phyloP scores from a whole-genome alignment of 1,140 invertebrate species.

The Panagrolaimus sp. region DNA sequence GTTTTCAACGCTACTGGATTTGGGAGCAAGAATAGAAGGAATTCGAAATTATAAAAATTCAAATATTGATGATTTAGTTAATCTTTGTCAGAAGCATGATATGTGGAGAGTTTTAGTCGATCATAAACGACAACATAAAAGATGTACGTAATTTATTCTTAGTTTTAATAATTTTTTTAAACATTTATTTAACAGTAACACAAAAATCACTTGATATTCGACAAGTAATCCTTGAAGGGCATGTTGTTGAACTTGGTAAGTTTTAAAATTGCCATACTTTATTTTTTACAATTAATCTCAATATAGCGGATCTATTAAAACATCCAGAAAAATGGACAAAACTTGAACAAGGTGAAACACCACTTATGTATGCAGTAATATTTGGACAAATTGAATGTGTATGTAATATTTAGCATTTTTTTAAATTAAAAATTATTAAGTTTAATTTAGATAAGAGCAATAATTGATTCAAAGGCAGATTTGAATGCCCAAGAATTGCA shows the following conservation, averaged over 20 bases:
- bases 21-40: neutral
- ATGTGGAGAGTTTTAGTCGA: neutral
- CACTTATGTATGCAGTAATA: constrained; percentile 34
- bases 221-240: constrained; percentile 5
- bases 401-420: too few relatives aligned
- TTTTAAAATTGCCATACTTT: too few relatives aligned
- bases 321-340: constrained; percentile 10
- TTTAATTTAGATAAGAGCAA: constrained; percentile 4
- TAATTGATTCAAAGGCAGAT: neutral
- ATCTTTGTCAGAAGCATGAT: neutral
- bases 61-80: constrained; percentile 3
- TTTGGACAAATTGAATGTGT: constrained; percentile 27
- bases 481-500: neutral
- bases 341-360: constrained; percentile 15
- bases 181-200: neutral
- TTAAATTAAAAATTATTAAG: too few relatives aligned
- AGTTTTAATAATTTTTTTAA: neutral
- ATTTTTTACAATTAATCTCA: too few relatives aligned
- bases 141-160: neutral
- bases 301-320: neutral
- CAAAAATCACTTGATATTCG: constrained; percentile 2
- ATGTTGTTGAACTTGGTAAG: neutral
- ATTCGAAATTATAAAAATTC: constrained; percentile 14
- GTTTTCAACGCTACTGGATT: neutral
- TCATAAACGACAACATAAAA: neutral